phyloP scores from a whole-genome alignment of 2,113 vertebrate genomes.

The Thryonomys swinderianus region DNA sequence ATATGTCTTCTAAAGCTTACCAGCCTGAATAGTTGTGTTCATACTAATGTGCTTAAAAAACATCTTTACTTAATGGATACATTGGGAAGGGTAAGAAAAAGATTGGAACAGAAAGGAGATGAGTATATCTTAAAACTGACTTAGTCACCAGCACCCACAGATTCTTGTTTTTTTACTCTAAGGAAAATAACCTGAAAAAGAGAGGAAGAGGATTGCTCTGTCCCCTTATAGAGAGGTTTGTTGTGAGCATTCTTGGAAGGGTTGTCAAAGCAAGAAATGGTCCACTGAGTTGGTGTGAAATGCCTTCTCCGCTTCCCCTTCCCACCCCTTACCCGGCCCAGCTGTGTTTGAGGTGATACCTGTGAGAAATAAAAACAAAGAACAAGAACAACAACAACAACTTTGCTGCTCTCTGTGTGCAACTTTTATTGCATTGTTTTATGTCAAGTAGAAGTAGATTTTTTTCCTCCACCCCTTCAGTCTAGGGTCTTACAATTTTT shows the following conservation, averaged over 20 bases:
- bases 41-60: neutral
- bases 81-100: neutral
- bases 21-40: neutral
- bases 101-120: constrained; percentile 9
- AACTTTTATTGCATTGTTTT: neutral
- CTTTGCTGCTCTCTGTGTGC: neutral
- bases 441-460: constrained; percentile 16
- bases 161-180: neutral
- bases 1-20: neutral
- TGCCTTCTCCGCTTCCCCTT: rapidly evolving
- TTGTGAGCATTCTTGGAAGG: too few species aligned
- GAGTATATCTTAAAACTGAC: neutral
- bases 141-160: neutral
- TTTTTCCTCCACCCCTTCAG: rapidly evolving
- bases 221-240: neutral
- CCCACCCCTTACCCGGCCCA: rapidly evolving
- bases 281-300: neutral
- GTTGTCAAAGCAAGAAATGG: neutral
- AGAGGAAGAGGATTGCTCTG: neutral
- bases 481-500: neutral
- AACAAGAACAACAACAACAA: neutral
- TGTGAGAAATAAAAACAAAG: neutral
- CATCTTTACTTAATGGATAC: neutral
- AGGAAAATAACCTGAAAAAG: neutral
- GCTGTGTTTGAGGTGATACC: too few species aligned